Evolutionary conservation across 2,797 vertebrate species (phyloP).

Genomic region (Fratercula arctica): DNA sequence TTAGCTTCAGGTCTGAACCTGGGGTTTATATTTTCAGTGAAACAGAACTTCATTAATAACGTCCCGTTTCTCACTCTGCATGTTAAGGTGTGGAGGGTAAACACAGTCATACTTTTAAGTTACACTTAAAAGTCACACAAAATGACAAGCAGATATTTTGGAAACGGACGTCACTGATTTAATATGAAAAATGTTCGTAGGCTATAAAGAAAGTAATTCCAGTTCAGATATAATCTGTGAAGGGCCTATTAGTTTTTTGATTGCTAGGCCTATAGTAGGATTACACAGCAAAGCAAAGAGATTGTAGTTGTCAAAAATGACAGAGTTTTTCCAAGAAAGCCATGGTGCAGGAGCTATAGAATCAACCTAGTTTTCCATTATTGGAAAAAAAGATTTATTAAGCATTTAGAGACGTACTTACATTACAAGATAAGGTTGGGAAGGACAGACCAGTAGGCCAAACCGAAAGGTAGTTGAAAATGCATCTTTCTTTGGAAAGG

Average conservation of each 20-base stretch:
- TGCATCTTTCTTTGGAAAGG: not conserved
- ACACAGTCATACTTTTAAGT: not conserved
- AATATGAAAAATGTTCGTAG: not conserved
- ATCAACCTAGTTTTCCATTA: not conserved
- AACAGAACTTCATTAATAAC: not conserved
- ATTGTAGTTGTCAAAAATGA: conserved; percentile 29
- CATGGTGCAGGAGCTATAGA: not conserved
- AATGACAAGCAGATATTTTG: not conserved
- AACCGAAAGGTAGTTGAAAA: not conserved
- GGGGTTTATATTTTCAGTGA: not conserved
- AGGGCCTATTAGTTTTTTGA: conserved; percentile 39
- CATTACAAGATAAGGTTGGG: not conserved
- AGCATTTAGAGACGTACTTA: not conserved
- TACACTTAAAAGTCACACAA: not conserved
- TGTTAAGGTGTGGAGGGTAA: not conserved
- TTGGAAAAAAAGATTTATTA: conserved; percentile 6
- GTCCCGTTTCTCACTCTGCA: not conserved
- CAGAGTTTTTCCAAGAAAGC: not conserved
- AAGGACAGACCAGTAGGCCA: not conserved
- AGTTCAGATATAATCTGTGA: conserved; percentile 42
- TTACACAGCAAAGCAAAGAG: conserved; percentile 23
- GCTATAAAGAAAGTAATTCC: conserved; percentile 35
- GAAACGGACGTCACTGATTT: not conserved
- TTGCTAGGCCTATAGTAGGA: conserved; percentile 3
- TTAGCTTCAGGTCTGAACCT: not conserved